Base-by-base conservation (phyloP, 2,113 vertebrate species). In the Corvus hawaiiensis region DNA sequence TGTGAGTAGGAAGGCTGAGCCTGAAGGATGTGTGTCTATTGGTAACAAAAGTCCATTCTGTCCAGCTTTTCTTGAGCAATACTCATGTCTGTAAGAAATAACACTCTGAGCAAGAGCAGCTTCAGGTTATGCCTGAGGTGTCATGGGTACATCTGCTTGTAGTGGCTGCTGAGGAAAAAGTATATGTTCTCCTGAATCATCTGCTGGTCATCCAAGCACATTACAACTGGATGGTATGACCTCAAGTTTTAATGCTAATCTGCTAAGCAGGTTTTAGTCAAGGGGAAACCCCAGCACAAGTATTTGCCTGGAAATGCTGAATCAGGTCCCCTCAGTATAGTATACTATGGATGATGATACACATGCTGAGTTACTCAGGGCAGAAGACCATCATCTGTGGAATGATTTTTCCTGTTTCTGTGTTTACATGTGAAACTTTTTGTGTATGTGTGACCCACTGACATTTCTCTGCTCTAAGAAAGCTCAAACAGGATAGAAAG, bases 311-410 rank as follows among this genome's bases (percentile, higher is more conserved):
- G 35, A 41, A 91, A 64, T 32, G 44, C 33, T 64, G 63, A 46
- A 73, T 41, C 27, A 87, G 6, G 20, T 59, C 26, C 26, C 33
- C 21, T 37, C 16, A 58, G 6, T 8, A 56, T 8, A 78, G 10
- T 7, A 32, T 21, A 16, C 12, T 35, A 0, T 13, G 21, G 11
- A 6, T 0, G 1, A 20, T 24, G 35, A 35, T 33, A 30, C 5
- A 8, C 8, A 11, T 27, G 33, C 9, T 44, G 48, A 37, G 44
- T 26, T 75, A 48, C 21, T 78, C 43, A 52, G 55, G 27, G 52
- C 43, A 67, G 56, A 62, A 48, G 11, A 21, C 7, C 27, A 67
- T 44, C 3, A 19, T 15, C 35, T 51, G 4, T 67, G 13, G 24
- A 8, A 72, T 33, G 3, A 1, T 62, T 86, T 52, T n/a, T 49